phyloP scores from a whole-genome alignment of 2,113 vertebrate genomes.

The Telmatochromis sp. region DNA sequence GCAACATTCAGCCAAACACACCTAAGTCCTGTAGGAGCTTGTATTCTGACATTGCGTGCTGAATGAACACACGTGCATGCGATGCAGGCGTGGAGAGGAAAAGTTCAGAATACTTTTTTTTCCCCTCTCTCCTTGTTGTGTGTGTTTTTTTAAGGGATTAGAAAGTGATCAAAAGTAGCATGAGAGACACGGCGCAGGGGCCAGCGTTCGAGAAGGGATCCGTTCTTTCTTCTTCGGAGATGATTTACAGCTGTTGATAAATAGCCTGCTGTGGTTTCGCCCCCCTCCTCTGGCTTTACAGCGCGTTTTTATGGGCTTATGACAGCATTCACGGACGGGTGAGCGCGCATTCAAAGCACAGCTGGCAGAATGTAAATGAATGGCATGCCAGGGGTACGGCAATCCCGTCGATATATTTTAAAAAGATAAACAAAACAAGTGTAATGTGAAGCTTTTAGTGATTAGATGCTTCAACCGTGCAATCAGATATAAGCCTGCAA shows the following conservation, averaged over 20 bases:
- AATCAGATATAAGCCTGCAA: not conserved
- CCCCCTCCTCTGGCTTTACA: not conserved
- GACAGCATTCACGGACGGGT: not conserved
- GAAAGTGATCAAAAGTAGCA: constrained; percentile 24
- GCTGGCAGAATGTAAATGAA: not conserved
- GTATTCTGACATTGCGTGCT: not conserved
- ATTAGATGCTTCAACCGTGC: not conserved
- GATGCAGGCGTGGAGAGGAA: not conserved
- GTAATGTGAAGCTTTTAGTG: not conserved
- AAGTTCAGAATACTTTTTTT: not conserved
- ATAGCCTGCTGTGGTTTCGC: not conserved
- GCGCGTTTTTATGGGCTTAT: constrained; percentile 8
- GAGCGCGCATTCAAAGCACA: not conserved
- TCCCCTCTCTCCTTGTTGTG: not conserved
- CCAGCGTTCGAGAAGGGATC: constrained; percentile 38
- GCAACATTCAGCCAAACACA: constrained; percentile 42
- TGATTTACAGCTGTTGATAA: constrained; percentile 53
- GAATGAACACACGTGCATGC: not conserved
- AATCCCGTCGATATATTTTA: not conserved
- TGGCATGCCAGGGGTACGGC: not conserved
- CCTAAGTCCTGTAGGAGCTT: constrained; percentile 62
- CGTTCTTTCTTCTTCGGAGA: constrained; percentile 37
- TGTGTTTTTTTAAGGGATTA: not conserved
- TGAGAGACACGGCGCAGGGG: not conserved
- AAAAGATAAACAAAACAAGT: not conserved